Evolutionary conservation across 2,797 vertebrate species (phyloP).

Genomic region (Graptemys geographica): DNA sequence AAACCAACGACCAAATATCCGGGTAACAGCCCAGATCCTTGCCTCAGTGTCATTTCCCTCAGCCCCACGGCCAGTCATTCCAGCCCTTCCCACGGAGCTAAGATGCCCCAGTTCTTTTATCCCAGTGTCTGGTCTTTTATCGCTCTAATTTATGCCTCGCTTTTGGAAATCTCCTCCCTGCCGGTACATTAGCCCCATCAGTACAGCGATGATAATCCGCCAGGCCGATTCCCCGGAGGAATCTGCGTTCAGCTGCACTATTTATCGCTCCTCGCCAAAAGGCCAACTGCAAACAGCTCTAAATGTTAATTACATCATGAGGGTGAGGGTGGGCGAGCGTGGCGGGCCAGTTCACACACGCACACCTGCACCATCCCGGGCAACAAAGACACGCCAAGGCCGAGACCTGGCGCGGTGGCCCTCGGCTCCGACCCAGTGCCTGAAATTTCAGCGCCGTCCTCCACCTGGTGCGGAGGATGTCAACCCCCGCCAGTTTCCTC

Average conservation of each 20-base stretch:
- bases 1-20: not conserved
- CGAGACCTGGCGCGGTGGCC: no score
- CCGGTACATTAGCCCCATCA: not conserved
- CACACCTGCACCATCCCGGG: not conserved
- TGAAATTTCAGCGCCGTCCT: no score
- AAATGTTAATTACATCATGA: slow-evolving; percentile 35
- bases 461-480: no score
- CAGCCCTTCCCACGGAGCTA: not conserved
- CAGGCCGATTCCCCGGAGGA: not conserved
- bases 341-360: no score
- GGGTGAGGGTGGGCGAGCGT: not conserved
- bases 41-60: not conserved
- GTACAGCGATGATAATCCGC: not conserved
- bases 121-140: not conserved
- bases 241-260: not conserved
- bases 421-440: no score
- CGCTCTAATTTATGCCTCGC: not conserved
- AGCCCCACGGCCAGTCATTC: not conserved
- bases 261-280: not conserved
- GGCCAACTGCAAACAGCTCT: not conserved
- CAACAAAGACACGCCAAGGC: not conserved
- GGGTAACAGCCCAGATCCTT: not conserved
- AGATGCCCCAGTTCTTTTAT: not conserved
- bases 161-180: not conserved
- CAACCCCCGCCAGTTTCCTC: no score